These are phyloP conservation scores for Balearica regulorum DNA, from an alignment of 2,797 vertebrate genomes.

Conservation along the genomic window DNA sequence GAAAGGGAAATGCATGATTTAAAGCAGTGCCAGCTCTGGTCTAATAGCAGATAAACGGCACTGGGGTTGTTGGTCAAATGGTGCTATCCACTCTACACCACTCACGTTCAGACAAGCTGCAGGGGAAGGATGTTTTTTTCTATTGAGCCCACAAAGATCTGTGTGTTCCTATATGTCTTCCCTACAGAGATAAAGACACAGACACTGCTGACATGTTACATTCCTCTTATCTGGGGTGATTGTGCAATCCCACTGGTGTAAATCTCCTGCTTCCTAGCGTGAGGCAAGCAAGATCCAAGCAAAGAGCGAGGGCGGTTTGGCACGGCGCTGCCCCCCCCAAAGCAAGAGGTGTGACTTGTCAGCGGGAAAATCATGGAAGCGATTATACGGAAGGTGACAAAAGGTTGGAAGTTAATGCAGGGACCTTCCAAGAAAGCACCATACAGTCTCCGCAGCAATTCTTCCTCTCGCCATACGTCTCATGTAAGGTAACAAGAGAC, in stretches of 20 bases:
- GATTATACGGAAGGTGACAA: not conserved
- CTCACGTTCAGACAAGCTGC: not conserved
- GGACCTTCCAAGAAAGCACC: not conserved
- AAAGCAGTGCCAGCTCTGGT: not conserved
- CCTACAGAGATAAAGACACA: not conserved
- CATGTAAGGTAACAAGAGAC: not conserved
- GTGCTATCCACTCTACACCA: not conserved
- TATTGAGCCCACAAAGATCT: not conserved
- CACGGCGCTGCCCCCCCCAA: not conserved
- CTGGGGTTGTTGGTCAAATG: not conserved
- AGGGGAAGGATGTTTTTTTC: not conserved
- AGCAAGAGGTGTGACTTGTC: slow-evolving; percentile 26
- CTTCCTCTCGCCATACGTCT: not conserved
- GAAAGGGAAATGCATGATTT: not conserved
- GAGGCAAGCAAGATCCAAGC: not conserved
- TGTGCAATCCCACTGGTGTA: slow-evolving; percentile 17
- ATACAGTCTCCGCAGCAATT: not conserved
- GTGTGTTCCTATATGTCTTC: not conserved
- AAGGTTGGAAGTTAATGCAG: not conserved
- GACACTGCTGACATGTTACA: slow-evolving; percentile 32
- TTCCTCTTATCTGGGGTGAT: slow-evolving; percentile 30
- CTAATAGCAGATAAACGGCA: not conserved
- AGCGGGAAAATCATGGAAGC: not conserved
- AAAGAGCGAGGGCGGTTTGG: not conserved
- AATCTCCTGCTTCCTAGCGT: not conserved